Evolutionary conservation across 2,888 invertebrate species (phyloP).

Genomic region (Atherix ibis): DNA sequence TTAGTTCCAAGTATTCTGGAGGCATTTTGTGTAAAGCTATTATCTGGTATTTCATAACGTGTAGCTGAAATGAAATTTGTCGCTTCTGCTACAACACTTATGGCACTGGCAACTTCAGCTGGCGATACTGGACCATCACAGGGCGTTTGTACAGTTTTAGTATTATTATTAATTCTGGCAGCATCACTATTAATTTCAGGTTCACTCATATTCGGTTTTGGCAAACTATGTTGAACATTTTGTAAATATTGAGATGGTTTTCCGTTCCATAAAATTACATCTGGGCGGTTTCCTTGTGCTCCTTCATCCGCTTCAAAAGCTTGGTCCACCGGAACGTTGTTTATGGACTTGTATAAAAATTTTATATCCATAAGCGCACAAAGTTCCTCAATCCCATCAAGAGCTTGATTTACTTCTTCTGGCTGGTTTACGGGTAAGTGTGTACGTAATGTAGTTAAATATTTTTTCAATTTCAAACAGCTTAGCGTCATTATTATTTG

Average conservation of each 20-base stretch:
- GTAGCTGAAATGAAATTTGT: slow-evolving; percentile 4
- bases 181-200: slow-evolving; percentile 3
- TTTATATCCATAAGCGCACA: slow-evolving; percentile 27
- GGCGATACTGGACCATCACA: neutral
- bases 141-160: too few species aligned
- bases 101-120: neutral
- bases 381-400: slow-evolving; percentile 36
- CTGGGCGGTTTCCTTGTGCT: slow-evolving; percentile 1
- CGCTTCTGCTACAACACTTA: neutral
- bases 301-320: slow-evolving; percentile 32
- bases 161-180: neutral
- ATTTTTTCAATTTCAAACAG: slow-evolving; percentile 30
- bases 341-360: slow-evolving; percentile 21
- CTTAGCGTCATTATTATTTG: slow-evolving; percentile 33
- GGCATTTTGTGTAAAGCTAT: slow-evolving; percentile 23
- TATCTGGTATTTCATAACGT: slow-evolving; percentile 28
- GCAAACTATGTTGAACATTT: neutral
- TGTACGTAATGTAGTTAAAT: slow-evolving; percentile 29
- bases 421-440: slow-evolving; percentile 22
- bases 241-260: neutral
- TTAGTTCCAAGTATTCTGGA: slow-evolving; percentile 23
- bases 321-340: slow-evolving; percentile 24
- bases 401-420: slow-evolving; percentile 26
- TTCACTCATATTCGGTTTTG: neutral
- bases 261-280: neutral